Percentiles rank a stretch among this genome's conserved stretches.
These are phyloP conservation scores for Trachymyrmex septentrionalis DNA, from an alignment of 1,140 invertebrate species.

Conservation along the genomic window DNA sequence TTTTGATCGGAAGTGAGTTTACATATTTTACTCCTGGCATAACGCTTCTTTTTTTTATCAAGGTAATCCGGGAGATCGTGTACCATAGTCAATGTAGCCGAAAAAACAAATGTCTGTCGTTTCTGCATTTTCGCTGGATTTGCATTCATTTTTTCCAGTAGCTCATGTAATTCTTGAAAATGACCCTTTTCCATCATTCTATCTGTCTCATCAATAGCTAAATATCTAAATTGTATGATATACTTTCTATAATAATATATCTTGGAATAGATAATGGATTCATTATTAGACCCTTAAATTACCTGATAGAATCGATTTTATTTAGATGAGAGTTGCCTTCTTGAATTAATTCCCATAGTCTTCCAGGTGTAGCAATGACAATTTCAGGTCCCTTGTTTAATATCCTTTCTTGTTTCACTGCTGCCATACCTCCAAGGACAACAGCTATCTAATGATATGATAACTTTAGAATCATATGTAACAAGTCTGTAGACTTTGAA, in stretches of 20 bases:
- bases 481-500: not conserved
- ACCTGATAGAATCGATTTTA: conserved; percentile 91
- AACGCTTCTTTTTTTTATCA: conserved; percentile 88
- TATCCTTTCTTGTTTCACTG: conserved; percentile 96
- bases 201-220: conserved; percentile 99
- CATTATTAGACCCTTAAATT: conserved; percentile 65
- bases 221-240: conserved; percentile 87
- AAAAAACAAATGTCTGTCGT: conserved; percentile 98
- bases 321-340: conserved; percentile 92
- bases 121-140: conserved; percentile 88
- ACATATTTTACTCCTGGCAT: conserved; percentile 87
- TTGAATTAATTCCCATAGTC: conserved; percentile 97
- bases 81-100: conserved; percentile 97
- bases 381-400: conserved; percentile 95
- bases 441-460: conserved; percentile 88
- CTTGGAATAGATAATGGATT: conserved; percentile 41
- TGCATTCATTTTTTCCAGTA: conserved; percentile 94
- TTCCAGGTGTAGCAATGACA: conserved; percentile 97
- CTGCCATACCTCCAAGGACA: conserved; percentile 95
- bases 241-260: conserved; percentile 60
- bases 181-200: conserved; percentile 99
- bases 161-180: conserved; percentile 95
- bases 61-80: conserved; percentile 94
- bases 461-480: conserved; percentile 42
- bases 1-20: conserved; percentile 91